Percentiles rank a stretch among this genome's conserved stretches.
phyloP scores from a whole-genome alignment of 2,797 vertebrate species.

The Numenius phaeopus region DNA sequence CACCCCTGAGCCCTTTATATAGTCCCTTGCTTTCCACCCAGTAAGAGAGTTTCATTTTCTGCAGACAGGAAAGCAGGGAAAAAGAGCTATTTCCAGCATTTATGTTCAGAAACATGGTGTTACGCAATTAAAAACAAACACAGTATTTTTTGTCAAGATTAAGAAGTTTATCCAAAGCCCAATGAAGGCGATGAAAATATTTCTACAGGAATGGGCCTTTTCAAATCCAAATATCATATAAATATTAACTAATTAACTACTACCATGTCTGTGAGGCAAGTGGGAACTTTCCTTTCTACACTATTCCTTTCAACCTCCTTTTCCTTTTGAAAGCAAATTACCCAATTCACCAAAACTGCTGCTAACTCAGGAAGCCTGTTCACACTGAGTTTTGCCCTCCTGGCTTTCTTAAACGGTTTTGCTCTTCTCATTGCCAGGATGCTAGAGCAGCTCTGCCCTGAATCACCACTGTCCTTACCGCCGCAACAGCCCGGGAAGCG shows the following conservation, averaged over 20 bases:
- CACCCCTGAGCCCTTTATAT: not conserved
- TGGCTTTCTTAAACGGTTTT: not conserved
- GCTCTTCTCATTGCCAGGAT: not conserved
- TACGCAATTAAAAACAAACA: slow-evolving; percentile 22
- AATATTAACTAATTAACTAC: not conserved
- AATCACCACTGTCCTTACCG: not conserved
- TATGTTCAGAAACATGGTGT: not conserved
- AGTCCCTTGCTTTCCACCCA: not conserved
- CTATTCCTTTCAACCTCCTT: not conserved
- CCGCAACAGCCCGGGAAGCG: not conserved
- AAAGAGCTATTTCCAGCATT: slow-evolving; percentile 49
- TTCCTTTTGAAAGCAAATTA: not conserved
- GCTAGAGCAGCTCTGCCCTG: not conserved
- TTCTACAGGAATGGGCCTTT: not conserved
- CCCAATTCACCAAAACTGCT: not conserved
- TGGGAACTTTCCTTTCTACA: not conserved
- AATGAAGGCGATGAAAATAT: not conserved
- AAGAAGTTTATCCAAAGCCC: not conserved
- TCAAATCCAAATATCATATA: not conserved
- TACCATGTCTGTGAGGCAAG: not conserved
- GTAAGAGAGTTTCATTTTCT: not conserved
- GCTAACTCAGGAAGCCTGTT: not conserved
- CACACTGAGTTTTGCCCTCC: not conserved
- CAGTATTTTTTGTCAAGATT: not conserved
- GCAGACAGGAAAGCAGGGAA: slow-evolving; percentile 41